Conservation (phyloP, 1,140 invertebrate species). For the Calycopis cecrops region DNA sequence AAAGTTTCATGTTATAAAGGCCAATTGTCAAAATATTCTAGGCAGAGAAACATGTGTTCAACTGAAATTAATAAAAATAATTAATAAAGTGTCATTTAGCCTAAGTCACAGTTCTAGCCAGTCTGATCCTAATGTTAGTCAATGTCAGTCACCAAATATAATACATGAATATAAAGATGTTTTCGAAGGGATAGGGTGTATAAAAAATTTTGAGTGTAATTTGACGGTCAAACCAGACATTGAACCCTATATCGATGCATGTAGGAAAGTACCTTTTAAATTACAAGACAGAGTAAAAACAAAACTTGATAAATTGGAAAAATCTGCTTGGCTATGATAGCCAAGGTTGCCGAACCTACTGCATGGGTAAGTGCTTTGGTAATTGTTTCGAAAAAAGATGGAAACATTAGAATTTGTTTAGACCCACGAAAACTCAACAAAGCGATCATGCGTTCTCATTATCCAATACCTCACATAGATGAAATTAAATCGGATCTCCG, state of each 20-base stretch:
- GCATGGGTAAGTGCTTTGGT: slow-evolving; percentile 24
- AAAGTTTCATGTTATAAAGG: not conserved
- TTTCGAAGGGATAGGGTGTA: slow-evolving; percentile 24
- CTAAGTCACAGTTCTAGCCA: not conserved
- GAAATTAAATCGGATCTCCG: slow-evolving; percentile 23
- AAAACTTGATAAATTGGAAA: slow-evolving; percentile 28
- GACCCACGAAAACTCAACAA: slow-evolving; percentile 26
- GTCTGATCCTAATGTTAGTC: no score
- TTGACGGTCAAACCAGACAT: slow-evolving; percentile 21
- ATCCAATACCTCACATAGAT: slow-evolving; percentile 20
- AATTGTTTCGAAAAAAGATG: slow-evolving; percentile 23
- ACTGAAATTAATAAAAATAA: not conserved
- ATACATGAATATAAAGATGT: slow-evolving; percentile 13
- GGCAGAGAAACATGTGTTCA: not conserved
- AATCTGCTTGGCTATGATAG: no score
- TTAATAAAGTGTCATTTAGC: not conserved
- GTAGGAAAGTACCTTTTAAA: slow-evolving; percentile 20
- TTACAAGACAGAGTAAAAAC: slow-evolving; percentile 21
- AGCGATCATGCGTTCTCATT: slow-evolving; percentile 22
- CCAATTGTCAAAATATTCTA: not conserved
- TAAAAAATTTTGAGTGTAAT: slow-evolving; percentile 23
- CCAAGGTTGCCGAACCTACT: slow-evolving; percentile 26
- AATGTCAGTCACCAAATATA: no score
- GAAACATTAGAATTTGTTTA: slow-evolving; percentile 29
- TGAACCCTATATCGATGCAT: slow-evolving; percentile 5